These are phyloP conservation scores for Platorchestia sp. DNA, from an alignment of 1,140 invertebrate species.

Conservation along the genomic window DNA sequence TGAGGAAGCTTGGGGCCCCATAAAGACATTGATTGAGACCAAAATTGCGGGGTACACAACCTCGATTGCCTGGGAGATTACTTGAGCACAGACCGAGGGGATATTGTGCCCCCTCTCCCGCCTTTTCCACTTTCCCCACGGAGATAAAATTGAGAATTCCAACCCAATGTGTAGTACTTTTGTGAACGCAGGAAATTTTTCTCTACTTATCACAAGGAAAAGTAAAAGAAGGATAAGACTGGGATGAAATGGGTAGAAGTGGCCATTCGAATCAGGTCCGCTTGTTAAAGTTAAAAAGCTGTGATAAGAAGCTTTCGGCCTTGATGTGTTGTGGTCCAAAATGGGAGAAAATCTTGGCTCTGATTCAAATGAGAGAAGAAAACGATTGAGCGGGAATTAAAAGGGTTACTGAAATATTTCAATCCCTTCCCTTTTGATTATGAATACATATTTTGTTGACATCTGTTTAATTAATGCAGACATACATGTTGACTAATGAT, in stretches of 20 bases:
- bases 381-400: not conserved
- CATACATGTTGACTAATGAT: not conserved
- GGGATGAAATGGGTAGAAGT: not conserved
- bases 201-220: not conserved
- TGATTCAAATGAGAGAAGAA: conserved; percentile 26
- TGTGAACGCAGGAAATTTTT: not conserved
- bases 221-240: not conserved
- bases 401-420: not conserved
- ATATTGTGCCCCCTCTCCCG: not conserved
- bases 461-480: not conserved
- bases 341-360: conserved; percentile 42
- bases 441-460: not conserved
- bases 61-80: not conserved
- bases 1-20: conserved; percentile 21
- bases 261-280: not conserved
- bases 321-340: not conserved
- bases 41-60: conserved; percentile 28
- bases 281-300: not conserved
- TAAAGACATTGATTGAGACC: conserved; percentile 27
- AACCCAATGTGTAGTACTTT: not conserved
- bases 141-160: not conserved
- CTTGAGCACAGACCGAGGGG: not conserved
- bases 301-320: not conserved
- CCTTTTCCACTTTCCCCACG: not conserved
- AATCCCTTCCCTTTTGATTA: not conserved